Conservation (phyloP, 2,797 vertebrate species). For the Propithecus perrieri region DNA sequence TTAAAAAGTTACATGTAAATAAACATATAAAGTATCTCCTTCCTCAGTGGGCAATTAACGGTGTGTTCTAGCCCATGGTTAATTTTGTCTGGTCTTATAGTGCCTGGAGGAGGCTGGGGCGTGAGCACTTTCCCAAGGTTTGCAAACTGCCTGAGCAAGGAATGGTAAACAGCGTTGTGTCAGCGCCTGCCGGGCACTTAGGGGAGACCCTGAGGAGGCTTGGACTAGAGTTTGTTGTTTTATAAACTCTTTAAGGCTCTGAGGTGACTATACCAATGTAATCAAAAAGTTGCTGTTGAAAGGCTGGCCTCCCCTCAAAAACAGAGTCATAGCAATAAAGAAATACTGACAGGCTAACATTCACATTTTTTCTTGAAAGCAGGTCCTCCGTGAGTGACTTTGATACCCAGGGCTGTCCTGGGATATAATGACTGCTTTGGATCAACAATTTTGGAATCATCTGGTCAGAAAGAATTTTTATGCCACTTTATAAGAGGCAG, state of each 20-base stretch:
- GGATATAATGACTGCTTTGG: background rate
- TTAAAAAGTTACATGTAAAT: background rate
- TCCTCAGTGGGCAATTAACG: background rate
- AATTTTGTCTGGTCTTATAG: background rate
- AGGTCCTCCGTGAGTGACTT: background rate
- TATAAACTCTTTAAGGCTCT: background rate
- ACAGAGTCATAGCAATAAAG: background rate
- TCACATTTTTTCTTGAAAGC: background rate
- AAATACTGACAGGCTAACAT: background rate
- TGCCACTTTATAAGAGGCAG: background rate
- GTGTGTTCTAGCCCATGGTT: background rate
- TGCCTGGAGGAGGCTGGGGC: background rate
- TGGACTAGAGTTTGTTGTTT: slow-evolving; percentile 36
- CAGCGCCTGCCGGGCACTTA: background rate
- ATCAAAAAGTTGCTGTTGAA: background rate
- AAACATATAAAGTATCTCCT: background rate
- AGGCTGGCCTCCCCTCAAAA: background rate
- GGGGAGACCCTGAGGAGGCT: slow-evolving; percentile 21
- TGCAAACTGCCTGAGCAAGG: background rate
- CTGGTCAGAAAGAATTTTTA: background rate
- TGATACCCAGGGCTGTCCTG: background rate
- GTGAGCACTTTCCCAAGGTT: slow-evolving; percentile 32
- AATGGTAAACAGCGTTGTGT: background rate
- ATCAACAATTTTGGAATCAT: background rate
- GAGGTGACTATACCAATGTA: background rate